Base-by-base conservation (phyloP, 2,888 invertebrate genomes). In the Lathronympha strigana region DNA sequence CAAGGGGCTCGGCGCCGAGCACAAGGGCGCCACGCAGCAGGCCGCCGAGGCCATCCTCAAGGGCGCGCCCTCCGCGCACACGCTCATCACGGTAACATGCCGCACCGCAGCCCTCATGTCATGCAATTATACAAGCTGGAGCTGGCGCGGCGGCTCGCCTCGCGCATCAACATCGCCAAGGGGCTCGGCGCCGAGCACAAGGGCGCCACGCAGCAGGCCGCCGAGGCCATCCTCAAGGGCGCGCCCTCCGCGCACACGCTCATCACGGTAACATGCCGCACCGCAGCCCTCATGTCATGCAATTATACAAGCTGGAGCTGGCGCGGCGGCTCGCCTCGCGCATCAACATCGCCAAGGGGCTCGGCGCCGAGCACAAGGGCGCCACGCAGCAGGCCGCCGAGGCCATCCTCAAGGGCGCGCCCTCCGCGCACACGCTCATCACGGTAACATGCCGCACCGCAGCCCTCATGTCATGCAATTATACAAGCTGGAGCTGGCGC, bases 21-120 rank as follows among this genome's bases (percentile, higher is more conserved):
- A 97, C 33, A 98, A 98, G 88, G 96, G 96, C 64, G 96, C 96
- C 45, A 96, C 97, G 15, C 98, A 98, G 77, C 96, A 97, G 79
- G 96, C 97, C 1, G 96, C 98, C 0, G 98, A 98, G 77, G 97
- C 98, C 25, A 96, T 99, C 66, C 93, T 99, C 45, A 98, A 98
- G 85, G 97, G 97, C 33, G 93, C 93, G 31, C 94, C 95, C 0
- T 94, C 94, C 8, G 95, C 95, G 0, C 96, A 96, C 76, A 95
- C 96, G 4, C 31, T 31, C 31, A 31, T 31, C 31, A 31, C 31
- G 31, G 31, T 31, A 31, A n/a, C n/a, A n/a, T n/a, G n/a, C n/a
- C 31, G 25, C 6, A 96, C 95, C 25, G 25, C 25, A 4, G 25
- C 11, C 8, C n/a, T n/a, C n/a, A n/a, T n/a, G n/a, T n/a, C n/a